Evolutionary conservation across 2,888 invertebrate species (phyloP).

Genomic region (Drosophila tripunctata): DNA sequence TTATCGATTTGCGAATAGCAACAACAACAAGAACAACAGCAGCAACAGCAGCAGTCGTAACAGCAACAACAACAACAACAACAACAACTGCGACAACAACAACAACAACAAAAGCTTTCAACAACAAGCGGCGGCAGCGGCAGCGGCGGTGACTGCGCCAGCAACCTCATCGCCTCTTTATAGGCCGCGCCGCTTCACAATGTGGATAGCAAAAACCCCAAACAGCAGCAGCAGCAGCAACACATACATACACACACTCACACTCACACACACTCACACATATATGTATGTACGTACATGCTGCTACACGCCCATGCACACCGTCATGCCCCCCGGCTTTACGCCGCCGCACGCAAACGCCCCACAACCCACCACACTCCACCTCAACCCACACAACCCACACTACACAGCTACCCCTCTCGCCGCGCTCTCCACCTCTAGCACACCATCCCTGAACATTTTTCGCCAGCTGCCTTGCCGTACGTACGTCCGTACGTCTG

Average conservation of each 20-base stretch:
- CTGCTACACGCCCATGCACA: slow-evolving; percentile 46
- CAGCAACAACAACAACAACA: slow-evolving; percentile 24
- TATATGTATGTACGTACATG: slow-evolving; percentile 14
- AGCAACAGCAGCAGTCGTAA: slow-evolving; percentile 18
- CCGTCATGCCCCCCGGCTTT: slow-evolving; percentile 40
- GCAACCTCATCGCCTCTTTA: slow-evolving; percentile 47
- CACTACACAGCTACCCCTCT: background rate
- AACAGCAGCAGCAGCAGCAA: slow-evolving; percentile 40
- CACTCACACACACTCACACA: slow-evolving; percentile 17
- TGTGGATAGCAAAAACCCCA: slow-evolving; percentile 55
- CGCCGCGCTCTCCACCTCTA: background rate
- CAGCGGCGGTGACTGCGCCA: slow-evolving; percentile 30
- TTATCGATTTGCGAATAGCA: slow-evolving; percentile 74
- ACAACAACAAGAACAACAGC: slow-evolving; percentile 44
- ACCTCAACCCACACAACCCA: background rate
- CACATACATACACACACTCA: slow-evolving; percentile 20
- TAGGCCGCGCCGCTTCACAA: slow-evolving; percentile 70
- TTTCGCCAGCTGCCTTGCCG: slow-evolving; percentile 9
- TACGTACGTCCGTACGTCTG: no score
- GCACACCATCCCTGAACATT: background rate
- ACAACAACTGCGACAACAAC: slow-evolving; percentile 23
- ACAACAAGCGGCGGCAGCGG: slow-evolving; percentile 30
- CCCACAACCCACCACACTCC: slow-evolving; percentile 28
- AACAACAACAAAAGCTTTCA: slow-evolving; percentile 37
- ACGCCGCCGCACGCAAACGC: slow-evolving; percentile 58